phyloP scores from a whole-genome alignment of 2,888 invertebrate genomes.

The Mimas tiliae region DNA sequence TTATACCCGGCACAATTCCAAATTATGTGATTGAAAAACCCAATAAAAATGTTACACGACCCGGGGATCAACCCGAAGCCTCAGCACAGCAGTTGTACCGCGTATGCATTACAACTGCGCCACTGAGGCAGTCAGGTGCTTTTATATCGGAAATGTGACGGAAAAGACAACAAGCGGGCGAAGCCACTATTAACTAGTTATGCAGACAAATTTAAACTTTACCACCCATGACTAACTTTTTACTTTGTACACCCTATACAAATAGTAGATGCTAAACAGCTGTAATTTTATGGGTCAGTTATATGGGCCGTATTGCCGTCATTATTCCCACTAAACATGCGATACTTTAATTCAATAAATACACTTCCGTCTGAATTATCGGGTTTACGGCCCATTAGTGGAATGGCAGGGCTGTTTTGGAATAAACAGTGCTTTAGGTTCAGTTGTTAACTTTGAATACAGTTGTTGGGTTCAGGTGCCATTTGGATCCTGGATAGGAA shows the following conservation, averaged over 20 bases:
- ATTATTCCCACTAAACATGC: conserved; percentile 52
- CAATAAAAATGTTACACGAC: no score
- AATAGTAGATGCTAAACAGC: conserved; percentile 44
- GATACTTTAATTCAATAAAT: conserved; percentile 58
- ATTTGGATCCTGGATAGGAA: not conserved
- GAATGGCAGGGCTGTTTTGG: conserved; percentile 2
- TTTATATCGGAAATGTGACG: no score
- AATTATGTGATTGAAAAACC: no score
- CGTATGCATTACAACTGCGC: no score
- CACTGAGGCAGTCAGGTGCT: no score
- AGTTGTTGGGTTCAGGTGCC: not conserved
- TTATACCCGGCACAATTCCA: no score
- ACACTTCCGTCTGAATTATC: conserved; percentile 47
- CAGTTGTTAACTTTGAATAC: not conserved
- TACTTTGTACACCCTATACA: conserved; percentile 46
- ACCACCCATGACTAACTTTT: conserved; percentile 40
- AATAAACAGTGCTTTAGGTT: not conserved
- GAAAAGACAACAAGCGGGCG: no score
- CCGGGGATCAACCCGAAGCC: no score
- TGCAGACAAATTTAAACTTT: conserved; percentile 27
- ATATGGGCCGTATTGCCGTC: conserved; percentile 44
- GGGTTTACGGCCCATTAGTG: conserved; percentile 31
- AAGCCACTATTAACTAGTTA: no score
- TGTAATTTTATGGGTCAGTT: conserved; percentile 47
- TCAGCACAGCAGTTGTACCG: no score